Evolutionary conservation across 2,797 vertebrate species (phyloP).

Genomic region (Ctenopoma kingsleyae): DNA sequence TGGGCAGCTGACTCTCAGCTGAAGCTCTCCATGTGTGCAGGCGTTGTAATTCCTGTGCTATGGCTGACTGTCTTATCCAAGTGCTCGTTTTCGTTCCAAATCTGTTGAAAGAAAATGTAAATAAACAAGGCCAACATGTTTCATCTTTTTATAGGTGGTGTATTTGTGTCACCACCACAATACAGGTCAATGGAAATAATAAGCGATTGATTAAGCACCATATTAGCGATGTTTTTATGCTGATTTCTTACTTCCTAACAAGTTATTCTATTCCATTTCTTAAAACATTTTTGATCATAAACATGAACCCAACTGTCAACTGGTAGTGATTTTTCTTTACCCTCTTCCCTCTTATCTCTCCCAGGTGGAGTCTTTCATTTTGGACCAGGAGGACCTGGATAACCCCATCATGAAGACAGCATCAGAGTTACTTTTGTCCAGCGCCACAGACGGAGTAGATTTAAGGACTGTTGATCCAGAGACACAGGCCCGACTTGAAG

Average conservation of each 20-base stretch:
- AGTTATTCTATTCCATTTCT: not conserved
- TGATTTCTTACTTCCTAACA: not conserved
- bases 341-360: constrained; percentile 18
- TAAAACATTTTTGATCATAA: constrained; percentile 9
- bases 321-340: not conserved
- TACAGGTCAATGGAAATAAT: constrained; percentile 19
- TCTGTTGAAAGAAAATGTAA: constrained; percentile 52
- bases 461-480: constrained; percentile 98
- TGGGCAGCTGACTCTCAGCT: constrained; percentile 71
- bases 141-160: constrained; percentile 45
- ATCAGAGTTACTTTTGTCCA: constrained; percentile 96
- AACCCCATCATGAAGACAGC: constrained; percentile 99
- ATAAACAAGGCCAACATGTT: constrained; percentile 53
- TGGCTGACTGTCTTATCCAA: constrained; percentile 32
- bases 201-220: constrained; percentile 4
- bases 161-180: constrained; percentile 4
- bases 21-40: constrained; percentile 53
- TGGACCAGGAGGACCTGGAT: constrained; percentile 99
- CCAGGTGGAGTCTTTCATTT: constrained; percentile 98
- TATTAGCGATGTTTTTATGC: not conserved
- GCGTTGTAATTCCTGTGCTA: constrained; percentile 58
- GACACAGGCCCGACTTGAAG: constrained; percentile 97
- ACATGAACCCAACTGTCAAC: constrained; percentile 1
- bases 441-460: constrained; percentile 95
- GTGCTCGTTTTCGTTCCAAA: constrained; percentile 31